Conservation (phyloP, 2,797 vertebrate species). For the Aeoliscus strigatus region DNA sequence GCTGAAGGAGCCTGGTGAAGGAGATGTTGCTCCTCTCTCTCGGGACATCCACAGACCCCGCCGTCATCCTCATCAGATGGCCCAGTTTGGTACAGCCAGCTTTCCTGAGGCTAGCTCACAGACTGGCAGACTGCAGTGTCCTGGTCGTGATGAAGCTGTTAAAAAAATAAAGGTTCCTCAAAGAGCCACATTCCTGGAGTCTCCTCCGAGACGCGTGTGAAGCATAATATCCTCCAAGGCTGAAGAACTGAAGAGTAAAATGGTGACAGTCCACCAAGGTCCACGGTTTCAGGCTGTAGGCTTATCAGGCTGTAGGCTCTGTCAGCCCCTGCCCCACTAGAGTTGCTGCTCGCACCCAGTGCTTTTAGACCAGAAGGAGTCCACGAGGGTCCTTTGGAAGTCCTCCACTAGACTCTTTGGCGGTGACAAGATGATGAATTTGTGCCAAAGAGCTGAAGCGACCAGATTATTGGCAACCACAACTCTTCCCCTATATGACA, state of each 20-base stretch:
- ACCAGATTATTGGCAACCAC: background rate
- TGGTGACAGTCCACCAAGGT: background rate
- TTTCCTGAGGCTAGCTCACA: no score
- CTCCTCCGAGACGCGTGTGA: background rate
- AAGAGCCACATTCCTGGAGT: slow-evolving; percentile 2
- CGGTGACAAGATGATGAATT: background rate
- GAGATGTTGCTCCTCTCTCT: no score
- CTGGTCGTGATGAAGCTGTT: no score
- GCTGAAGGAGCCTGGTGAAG: no score
- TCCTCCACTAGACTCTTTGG: background rate
- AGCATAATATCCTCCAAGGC: slow-evolving; percentile 1
- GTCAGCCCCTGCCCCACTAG: background rate
- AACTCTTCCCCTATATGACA: background rate
- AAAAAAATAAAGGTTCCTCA: slow-evolving; percentile 12
- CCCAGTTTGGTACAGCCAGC: slow-evolving; percentile 4
- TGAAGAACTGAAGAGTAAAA: no score
- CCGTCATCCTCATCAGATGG: slow-evolving; percentile 10
- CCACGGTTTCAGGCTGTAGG: background rate
- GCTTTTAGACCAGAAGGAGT: background rate
- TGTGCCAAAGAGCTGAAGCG: background rate
- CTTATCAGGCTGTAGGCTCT: background rate
- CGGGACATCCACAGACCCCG: background rate
- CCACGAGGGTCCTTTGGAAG: background rate
- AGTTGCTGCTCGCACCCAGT: background rate
- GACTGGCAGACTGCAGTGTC: slow-evolving; percentile 7